These are phyloP conservation scores for Paracentrotus lividus DNA, from an alignment of 53 echinoderm and acorn worm species.

Conservation along the genomic window DNA sequence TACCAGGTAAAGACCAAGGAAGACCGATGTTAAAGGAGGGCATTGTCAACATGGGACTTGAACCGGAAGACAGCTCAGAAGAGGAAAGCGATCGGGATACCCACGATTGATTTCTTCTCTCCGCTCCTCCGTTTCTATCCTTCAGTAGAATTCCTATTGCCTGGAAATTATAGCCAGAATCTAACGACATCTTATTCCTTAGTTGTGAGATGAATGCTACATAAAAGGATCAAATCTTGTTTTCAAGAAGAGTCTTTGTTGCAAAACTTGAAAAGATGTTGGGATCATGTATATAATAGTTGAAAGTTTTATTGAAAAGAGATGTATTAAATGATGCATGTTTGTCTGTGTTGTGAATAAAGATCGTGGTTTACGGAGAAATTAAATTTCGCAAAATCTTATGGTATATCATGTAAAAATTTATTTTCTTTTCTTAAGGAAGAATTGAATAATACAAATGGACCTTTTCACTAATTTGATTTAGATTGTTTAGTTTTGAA, in stretches of 20 bases:
- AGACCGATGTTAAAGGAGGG: constrained; percentile 93
- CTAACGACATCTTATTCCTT: background rate
- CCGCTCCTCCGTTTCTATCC: background rate
- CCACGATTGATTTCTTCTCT: constrained; percentile 75
- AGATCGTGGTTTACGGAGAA: background rate
- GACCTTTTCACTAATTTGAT: background rate
- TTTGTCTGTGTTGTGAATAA: background rate
- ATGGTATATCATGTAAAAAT: background rate
- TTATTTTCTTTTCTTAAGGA: background rate
- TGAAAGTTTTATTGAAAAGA: constrained; percentile 31
- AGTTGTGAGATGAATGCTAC: background rate
- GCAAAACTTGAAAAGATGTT: background rate
- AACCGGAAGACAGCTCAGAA: constrained; percentile 79
- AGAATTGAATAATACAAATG: background rate
- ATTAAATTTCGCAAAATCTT: background rate
- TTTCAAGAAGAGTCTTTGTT: constrained; percentile 14
- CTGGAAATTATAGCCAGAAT: constrained; percentile 9
- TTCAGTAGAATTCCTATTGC: too few species aligned
- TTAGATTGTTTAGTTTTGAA: background rate
- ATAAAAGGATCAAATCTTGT: constrained; percentile 5
- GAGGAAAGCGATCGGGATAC: constrained; percentile 92
- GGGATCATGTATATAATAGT: background rate
- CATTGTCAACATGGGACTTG: constrained; percentile 81
- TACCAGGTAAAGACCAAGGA: constrained; percentile 93
- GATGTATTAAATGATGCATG: background rate